Evolutionary conservation across 2,797 vertebrate species (phyloP).

Genomic region (Clarias pachynema): DNA sequence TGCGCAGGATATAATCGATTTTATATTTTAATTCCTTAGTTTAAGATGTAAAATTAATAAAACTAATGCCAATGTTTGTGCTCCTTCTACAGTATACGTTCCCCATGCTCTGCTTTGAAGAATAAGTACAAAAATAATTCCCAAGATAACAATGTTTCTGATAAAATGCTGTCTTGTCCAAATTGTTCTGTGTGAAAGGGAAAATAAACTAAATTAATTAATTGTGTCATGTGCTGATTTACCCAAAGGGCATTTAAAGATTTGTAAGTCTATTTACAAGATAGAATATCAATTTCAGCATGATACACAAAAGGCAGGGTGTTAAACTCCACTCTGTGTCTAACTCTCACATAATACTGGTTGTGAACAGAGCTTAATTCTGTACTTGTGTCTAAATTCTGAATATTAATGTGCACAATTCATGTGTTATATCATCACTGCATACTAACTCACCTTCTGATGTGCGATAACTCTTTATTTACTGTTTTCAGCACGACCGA

Average conservation of each 20-base stretch:
- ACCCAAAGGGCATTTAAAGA: too few species aligned
- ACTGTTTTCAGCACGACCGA: not conserved
- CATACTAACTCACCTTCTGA: not conserved
- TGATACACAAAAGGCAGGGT: too few species aligned
- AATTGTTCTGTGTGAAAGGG: not conserved
- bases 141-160: not conserved
- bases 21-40: not conserved
- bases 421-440: not conserved
- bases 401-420: not conserved
- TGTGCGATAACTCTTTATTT: not conserved
- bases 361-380: not conserved
- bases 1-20: not conserved
- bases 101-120: not conserved
- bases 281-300: too few species aligned
- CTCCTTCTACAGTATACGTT: not conserved
- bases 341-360: too few species aligned
- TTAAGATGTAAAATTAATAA: not conserved
- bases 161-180: not conserved
- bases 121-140: not conserved
- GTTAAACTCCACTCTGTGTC: too few species aligned
- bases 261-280: too few species aligned
- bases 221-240: too few species aligned
- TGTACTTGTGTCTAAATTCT: not conserved
- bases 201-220: too few species aligned
- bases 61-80: not conserved